phyloP scores from a whole-genome alignment of 2,797 vertebrate species.

The Acipenser oxyrinchus region DNA sequence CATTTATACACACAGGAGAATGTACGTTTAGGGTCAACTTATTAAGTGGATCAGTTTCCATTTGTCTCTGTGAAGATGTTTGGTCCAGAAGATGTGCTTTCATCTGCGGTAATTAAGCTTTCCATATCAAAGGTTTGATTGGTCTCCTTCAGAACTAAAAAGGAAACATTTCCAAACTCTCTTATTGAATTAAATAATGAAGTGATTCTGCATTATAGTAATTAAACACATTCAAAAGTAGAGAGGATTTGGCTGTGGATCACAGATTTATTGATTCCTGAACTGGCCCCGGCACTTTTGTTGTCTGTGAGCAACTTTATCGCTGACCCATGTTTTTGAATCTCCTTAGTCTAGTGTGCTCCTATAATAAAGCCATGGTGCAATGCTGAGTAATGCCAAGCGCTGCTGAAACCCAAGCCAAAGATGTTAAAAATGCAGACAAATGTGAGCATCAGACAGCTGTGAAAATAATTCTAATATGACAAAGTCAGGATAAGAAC shows the following conservation, averaged over 20 bases:
- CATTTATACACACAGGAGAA: too few relatives aligned
- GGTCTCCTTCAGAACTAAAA: neutral
- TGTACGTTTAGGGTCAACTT: too few relatives aligned
- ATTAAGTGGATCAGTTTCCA: too few relatives aligned
- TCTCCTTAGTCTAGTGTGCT: too few relatives aligned
- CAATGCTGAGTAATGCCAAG: neutral
- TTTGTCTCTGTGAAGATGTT: too few relatives aligned
- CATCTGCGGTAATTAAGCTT: neutral
- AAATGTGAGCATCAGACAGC: neutral
- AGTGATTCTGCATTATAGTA: too few relatives aligned
- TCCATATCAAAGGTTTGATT: neutral
- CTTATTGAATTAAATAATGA: too few relatives aligned
- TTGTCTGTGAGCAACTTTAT: too few relatives aligned
- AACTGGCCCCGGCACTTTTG: neutral
- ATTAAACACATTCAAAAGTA: neutral
- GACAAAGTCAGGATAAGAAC: neutral
- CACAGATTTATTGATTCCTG: neutral
- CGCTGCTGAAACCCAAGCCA: neutral
- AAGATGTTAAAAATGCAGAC: neutral
- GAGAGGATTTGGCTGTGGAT: neutral
- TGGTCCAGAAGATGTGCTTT: neutral
- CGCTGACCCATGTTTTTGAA: too few relatives aligned
- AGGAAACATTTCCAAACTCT: too few relatives aligned
- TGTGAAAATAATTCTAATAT: conserved; percentile 3
- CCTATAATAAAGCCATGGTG: neutral